phyloP scores from a whole-genome alignment of 1,140 invertebrate species.

The Drosophila melanogaster region Release_6_plus_ISO1_MT NT_037436.4:21914001-21914500 shows the following conservation, averaged over 20 bases:
- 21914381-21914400: constrained; percentile 28
- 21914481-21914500: constrained; percentile 76
- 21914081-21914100: constrained; percentile 2
- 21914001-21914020: too few species aligned
- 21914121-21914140: constrained; percentile 7
- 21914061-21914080: constrained; percentile 1
- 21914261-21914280: constrained; percentile 9
- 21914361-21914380: constrained; percentile 39
- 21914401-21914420: constrained; percentile 25
- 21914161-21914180: not conserved
- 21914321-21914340: constrained; percentile 75
- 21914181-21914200: not conserved
- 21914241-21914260: not conserved
- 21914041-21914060: not conserved
- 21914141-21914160: not conserved
- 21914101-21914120: constrained; percentile 16
- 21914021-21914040: not conserved
- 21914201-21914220: not conserved
- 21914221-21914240: not conserved
- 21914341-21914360: constrained; percentile 78
- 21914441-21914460: constrained; percentile 8
- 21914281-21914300: constrained; percentile 37
- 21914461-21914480: constrained; percentile 47
- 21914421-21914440: constrained; percentile 34
- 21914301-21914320: constrained; percentile 78